Evolutionary conservation across 2,888 invertebrate genomes (phyloP).

Genomic region (Cyclophora albipunctata): DNA sequence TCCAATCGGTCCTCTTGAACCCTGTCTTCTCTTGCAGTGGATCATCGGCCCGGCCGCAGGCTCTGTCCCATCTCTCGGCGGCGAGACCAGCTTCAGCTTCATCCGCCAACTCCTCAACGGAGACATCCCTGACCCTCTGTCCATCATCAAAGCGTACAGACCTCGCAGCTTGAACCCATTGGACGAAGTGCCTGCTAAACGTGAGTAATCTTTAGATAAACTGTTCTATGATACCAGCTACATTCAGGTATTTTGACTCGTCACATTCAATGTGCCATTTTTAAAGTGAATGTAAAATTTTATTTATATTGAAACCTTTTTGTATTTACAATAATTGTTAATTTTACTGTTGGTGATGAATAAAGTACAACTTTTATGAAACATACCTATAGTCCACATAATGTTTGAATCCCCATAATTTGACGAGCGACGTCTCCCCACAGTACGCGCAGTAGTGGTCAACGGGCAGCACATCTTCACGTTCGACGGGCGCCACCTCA

Average conservation of each 20-base stretch:
- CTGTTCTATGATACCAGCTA: background rate
- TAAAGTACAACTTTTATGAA: too few relatives aligned
- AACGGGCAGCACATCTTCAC: slow-evolving; percentile 92
- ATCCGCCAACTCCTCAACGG: slow-evolving; percentile 76
- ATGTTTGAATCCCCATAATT: too few relatives aligned
- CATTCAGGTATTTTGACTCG: background rate
- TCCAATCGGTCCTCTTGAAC: too few relatives aligned
- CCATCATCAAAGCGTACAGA: slow-evolving; percentile 74
- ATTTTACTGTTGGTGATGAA: too few relatives aligned
- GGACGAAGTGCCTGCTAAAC: slow-evolving; percentile 78
- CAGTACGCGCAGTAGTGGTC: slow-evolving; percentile 81
- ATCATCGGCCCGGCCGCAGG: slow-evolving; percentile 23
- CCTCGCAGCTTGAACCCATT: slow-evolving; percentile 67
- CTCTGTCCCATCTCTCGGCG: slow-evolving; percentile 71
- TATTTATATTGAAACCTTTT: too few relatives aligned
- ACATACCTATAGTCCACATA: too few relatives aligned
- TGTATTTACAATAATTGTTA: too few relatives aligned
- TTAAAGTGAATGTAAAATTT: too few relatives aligned
- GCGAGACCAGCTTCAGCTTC: slow-evolving; percentile 75
- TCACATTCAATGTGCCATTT: background rate
- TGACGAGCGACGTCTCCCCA: background rate
- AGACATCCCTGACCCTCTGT: slow-evolving; percentile 73
- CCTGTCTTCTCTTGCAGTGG: too few relatives aligned
- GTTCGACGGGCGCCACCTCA: slow-evolving; percentile 88
- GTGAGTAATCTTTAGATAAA: slow-evolving; percentile 50